Evolutionary conservation across 2,888 invertebrate species (phyloP).

Genomic region (Lathronympha strigana): DNA sequence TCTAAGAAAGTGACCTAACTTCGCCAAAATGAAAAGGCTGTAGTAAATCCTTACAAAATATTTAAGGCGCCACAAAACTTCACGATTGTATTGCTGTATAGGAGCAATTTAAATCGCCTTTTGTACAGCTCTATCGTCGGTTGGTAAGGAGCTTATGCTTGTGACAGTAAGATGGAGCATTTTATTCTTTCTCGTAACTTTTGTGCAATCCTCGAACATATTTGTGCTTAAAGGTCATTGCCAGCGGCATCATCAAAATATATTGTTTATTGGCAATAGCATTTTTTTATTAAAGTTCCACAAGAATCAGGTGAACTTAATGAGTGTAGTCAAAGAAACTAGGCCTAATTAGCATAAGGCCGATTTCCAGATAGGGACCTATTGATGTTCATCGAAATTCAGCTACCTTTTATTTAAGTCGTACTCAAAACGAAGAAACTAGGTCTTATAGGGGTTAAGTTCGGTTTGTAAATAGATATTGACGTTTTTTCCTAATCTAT

Average conservation of each 20-base stretch:
- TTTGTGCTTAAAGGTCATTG: not conserved
- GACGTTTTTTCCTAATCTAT: no score
- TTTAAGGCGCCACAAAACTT: constrained; percentile 21
- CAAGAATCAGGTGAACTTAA: not conserved
- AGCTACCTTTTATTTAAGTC: no score
- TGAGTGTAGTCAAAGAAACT: no score
- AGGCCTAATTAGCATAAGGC: no score
- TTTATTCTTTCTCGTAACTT: constrained; percentile 28
- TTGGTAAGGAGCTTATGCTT: constrained; percentile 33
- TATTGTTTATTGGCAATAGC: not conserved
- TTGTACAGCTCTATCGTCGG: constrained; percentile 30
- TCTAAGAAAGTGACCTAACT: no score
- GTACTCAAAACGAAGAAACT: no score
- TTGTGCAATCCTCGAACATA: constrained; percentile 19
- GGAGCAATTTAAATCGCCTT: constrained; percentile 31
- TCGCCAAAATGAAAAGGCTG: not conserved
- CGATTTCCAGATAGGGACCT: no score
- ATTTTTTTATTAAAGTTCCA: not conserved
- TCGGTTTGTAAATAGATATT: no score
- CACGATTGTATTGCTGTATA: constrained; percentile 21
- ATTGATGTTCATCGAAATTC: no score
- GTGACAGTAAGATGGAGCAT: constrained; percentile 32
- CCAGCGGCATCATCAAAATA: not conserved
- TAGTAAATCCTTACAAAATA: constrained; percentile 16
- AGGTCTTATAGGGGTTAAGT: no score